Conservation (phyloP, 2,888 invertebrate species). For the Metopia argyrocephala region DNA sequence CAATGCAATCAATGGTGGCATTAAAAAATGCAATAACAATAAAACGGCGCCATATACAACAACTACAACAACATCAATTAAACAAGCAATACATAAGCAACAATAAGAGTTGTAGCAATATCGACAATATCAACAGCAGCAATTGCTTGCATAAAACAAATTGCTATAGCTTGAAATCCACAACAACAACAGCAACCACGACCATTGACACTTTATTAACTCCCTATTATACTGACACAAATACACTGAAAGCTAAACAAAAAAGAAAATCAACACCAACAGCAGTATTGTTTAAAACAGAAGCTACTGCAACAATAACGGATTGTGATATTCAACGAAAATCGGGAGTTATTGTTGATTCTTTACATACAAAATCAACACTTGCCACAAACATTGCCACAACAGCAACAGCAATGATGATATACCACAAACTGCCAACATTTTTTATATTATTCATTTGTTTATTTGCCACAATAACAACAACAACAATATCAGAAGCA, state of each 20-base stretch:
- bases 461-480: conserved; percentile 44
- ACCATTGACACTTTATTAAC: conserved; percentile 62
- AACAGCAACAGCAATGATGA: conserved; percentile 52
- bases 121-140: conserved; percentile 7
- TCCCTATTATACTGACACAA: conserved; percentile 52
- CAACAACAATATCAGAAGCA: conserved; percentile 54
- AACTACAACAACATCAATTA: conserved; percentile 66
- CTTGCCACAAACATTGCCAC: conserved; percentile 55
- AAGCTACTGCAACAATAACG: conserved; percentile 48
- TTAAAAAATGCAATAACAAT: conserved; percentile 53
- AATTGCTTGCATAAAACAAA: conserved; percentile 32
- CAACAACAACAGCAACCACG: conserved; percentile 65
- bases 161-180: conserved; percentile 52
- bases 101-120: conserved; percentile 54
- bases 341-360: conserved; percentile 52
- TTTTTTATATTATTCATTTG: conserved; percentile 50
- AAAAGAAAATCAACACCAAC: conserved; percentile 25
- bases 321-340: conserved; percentile 56
- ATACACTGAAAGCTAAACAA: conserved; percentile 60
- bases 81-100: conserved; percentile 49
- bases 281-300: conserved; percentile 9
- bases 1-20: conserved; percentile 31
- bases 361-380: conserved; percentile 54
- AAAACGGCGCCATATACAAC: conserved; percentile 64
- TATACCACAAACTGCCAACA: conserved; percentile 61